Conservation (phyloP, 2,797 vertebrate genomes). For the Gallinago stenura region DNA sequence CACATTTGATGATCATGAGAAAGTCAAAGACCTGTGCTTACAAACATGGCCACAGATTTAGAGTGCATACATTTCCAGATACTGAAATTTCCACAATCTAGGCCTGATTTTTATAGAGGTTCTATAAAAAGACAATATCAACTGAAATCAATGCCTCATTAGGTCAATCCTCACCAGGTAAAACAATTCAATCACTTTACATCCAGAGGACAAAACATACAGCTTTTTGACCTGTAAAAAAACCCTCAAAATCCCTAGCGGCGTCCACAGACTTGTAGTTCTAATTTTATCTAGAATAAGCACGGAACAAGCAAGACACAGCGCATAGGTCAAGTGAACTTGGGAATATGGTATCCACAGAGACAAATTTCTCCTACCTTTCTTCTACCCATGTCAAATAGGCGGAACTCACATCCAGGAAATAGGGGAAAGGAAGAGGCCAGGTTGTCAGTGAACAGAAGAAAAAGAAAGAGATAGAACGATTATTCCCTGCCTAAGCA, state of each 20-base stretch:
- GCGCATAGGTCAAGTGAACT: neutral
- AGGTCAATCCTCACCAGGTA: neutral
- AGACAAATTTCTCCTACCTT: conserved; percentile 58
- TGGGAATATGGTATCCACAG: conserved; percentile 20
- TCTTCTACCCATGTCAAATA: conserved; percentile 57
- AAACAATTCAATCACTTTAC: neutral
- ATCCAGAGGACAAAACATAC: neutral
- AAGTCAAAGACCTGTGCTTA: conserved; percentile 8
- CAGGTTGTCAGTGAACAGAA: conserved; percentile 51
- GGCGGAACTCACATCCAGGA: conserved; percentile 44
- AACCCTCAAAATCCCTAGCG: accelerated
- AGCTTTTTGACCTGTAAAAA: neutral
- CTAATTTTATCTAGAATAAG: neutral
- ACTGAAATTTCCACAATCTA: neutral
- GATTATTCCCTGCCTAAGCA: conserved; percentile 46
- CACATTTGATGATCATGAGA: neutral
- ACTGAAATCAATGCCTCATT: neutral
- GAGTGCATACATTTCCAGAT: accelerated
- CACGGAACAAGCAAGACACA: conserved; percentile 9
- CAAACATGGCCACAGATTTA: neutral
- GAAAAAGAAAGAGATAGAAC: conserved; percentile 57
- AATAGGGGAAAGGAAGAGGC: conserved; percentile 55
- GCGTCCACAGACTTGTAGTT: neutral
- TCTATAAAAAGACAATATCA: neutral
- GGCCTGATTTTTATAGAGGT: neutral